Conservation (phyloP, 2,113 vertebrate genomes). For the Porphyrio hochstetteri region DNA sequence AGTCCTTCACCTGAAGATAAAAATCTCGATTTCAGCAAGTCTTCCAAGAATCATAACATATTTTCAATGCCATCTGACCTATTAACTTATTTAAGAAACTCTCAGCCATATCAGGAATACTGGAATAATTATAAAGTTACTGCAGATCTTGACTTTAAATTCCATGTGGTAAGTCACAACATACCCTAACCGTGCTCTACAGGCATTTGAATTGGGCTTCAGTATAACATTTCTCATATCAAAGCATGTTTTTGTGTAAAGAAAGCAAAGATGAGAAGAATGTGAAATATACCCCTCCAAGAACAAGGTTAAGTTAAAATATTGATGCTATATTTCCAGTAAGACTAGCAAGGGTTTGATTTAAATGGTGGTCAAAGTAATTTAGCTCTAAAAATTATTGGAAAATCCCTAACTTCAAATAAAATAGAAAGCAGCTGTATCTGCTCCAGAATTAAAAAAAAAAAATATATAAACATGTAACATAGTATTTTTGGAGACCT, state of each 20-base stretch:
- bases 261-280: background rate
- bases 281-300: background rate
- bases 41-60: background rate
- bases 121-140: background rate
- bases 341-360: slow-evolving; percentile 17
- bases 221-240: background rate
- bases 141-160: background rate
- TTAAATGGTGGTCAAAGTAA: background rate
- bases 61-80: background rate
- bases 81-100: background rate
- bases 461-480: background rate
- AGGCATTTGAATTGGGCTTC: background rate
- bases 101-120: background rate
- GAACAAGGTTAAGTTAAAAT: background rate
- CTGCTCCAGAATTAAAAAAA: background rate
- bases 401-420: background rate
- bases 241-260: background rate
- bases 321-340: background rate
- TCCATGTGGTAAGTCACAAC: background rate
- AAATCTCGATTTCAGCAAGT: background rate
- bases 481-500: background rate
- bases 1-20: background rate
- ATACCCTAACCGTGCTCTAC: background rate
- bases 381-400: background rate
- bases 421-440: too few species aligned